Evolutionary conservation across 2,113 vertebrate species (phyloP).

Genomic region (Zootoca vivipara): DNA sequence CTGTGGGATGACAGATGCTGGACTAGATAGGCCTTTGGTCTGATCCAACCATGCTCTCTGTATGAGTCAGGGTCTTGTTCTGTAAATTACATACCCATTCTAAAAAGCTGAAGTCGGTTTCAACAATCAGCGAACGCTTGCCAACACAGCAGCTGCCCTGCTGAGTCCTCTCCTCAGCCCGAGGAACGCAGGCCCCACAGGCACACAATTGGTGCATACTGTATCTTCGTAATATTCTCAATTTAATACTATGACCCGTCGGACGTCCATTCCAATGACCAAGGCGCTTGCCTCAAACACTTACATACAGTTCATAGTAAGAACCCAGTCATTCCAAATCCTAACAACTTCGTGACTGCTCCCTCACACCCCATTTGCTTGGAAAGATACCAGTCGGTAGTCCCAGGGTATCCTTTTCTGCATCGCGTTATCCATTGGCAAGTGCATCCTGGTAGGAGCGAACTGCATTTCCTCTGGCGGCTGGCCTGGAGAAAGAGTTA

Average conservation of each 20-base stretch:
- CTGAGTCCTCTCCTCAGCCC: background rate
- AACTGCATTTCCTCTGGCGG: background rate
- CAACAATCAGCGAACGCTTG: background rate
- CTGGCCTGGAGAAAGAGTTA: conserved; percentile 11
- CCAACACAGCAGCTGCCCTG: background rate
- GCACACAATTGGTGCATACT: background rate
- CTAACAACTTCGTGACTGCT: too few relatives aligned
- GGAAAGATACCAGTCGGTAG: background rate
- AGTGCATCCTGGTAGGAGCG: background rate
- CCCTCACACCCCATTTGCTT: background rate
- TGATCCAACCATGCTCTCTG: background rate
- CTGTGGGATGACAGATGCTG: background rate
- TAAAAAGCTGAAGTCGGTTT: background rate
- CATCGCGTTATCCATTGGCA: background rate
- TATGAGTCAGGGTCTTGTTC: background rate
- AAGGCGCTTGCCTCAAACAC: background rate
- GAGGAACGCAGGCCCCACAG: background rate
- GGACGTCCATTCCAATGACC: background rate
- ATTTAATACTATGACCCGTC: background rate
- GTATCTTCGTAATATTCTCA: background rate
- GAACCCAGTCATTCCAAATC: background rate
- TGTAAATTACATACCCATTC: background rate
- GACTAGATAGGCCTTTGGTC: background rate
- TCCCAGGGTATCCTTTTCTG: background rate
- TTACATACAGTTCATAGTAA: background rate